Evolutionary conservation across 2,888 invertebrate species (phyloP).

Genomic region (Rhagium mordax): DNA sequence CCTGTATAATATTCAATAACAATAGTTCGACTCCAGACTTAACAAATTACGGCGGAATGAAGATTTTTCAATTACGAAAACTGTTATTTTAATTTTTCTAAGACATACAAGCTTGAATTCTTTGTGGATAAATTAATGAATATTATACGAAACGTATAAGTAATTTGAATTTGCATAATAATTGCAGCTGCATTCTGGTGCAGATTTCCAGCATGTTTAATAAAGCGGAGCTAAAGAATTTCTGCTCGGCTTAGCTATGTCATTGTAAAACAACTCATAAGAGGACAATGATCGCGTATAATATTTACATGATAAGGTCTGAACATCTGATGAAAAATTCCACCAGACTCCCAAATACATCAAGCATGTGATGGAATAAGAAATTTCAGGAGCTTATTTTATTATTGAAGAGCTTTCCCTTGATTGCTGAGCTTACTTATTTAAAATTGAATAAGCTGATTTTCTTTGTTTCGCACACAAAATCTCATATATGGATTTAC

Average conservation of each 20-base stretch:
- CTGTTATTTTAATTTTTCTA: not conserved
- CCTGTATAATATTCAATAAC: too few species aligned
- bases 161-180: conserved; percentile 8
- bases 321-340: conserved; percentile 41
- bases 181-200: conserved; percentile 16
- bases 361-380: conserved; percentile 46
- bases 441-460: conserved; percentile 38
- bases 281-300: conserved; percentile 27
- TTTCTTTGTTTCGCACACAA: conserved; percentile 34
- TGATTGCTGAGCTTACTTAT: conserved; percentile 37
- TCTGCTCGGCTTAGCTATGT: not conserved
- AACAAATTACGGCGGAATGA: too few species aligned
- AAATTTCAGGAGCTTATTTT: conserved; percentile 43
- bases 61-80: not conserved
- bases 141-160: not conserved
- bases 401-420: conserved; percentile 36
- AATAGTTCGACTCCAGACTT: too few species aligned
- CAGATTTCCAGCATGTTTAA: conserved; percentile 13
- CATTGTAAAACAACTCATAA: conserved; percentile 3
- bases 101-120: not conserved
- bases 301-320: conserved; percentile 34
- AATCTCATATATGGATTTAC: conserved; percentile 30
- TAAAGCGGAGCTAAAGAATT: conserved; percentile 21
- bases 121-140: not conserved
- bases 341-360: conserved; percentile 35